A percentile compares a stretch with the other conserved stretches of the same genome.
Conservation (phyloP, 1,140 invertebrate genomes). For the Eumeta japonica region DNA sequence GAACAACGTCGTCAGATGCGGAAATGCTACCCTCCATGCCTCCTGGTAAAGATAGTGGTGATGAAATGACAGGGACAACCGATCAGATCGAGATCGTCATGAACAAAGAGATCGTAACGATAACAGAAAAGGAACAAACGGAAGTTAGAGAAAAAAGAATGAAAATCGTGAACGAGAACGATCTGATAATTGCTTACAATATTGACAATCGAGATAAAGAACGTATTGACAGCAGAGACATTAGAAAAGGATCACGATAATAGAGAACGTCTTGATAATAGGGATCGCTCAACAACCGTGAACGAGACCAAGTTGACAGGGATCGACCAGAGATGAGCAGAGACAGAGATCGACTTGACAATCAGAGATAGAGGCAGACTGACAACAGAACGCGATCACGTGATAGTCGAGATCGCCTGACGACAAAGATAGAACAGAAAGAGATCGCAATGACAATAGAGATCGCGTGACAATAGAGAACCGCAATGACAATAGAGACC, state of each 20-base stretch:
- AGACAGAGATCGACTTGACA: slow-evolving; percentile 6
- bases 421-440: slow-evolving; percentile 31
- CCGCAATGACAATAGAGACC: slow-evolving; percentile 41
- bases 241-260: slow-evolving; percentile 43
- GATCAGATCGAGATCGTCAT: slow-evolving; percentile 36
- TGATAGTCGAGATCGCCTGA: slow-evolving; percentile 29
- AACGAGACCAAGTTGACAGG: slow-evolving; percentile 25
- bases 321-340: slow-evolving; percentile 15
- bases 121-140: slow-evolving; percentile 34
- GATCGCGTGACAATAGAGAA: slow-evolving; percentile 23
- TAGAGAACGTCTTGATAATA: slow-evolving; percentile 23
- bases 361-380: slow-evolving; percentile 30
- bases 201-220: slow-evolving; percentile 25
- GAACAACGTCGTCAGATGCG: slow-evolving; percentile 69
- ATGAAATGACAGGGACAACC: slow-evolving; percentile 22
- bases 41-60: slow-evolving; percentile 22
- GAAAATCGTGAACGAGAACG: slow-evolving; percentile 14
- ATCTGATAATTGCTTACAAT: no score
- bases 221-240: slow-evolving; percentile 25
- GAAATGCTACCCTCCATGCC: slow-evolving; percentile 27
- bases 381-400: slow-evolving; percentile 25
- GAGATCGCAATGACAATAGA: slow-evolving; percentile 26
- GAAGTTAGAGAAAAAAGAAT: slow-evolving; percentile 31
- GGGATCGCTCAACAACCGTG: slow-evolving; percentile 21
- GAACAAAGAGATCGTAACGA: slow-evolving; percentile 40